Percentiles rank a stretch among this genome's conserved stretches.
Evolutionary conservation across 2,888 invertebrate genomes (phyloP).

Genomic region (Criorhina ranunculi): DNA sequence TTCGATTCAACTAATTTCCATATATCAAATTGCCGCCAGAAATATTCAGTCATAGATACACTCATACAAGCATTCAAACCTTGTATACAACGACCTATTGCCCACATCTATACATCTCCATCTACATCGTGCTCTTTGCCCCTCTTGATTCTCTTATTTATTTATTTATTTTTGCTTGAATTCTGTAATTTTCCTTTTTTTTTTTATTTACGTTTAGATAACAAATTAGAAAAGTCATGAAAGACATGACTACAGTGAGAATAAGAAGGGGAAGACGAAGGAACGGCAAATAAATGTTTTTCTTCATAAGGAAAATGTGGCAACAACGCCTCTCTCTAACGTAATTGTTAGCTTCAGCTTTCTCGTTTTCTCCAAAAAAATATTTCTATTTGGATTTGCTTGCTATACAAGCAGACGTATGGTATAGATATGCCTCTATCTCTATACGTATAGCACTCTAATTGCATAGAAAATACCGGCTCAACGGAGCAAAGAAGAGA

Average conservation of each 20-base stretch:
- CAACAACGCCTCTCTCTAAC: conserved; percentile 45
- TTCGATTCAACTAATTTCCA: conserved; percentile 18
- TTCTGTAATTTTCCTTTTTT: too few species aligned
- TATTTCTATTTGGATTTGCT: conserved; percentile 48
- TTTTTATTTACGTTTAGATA: conserved; percentile 51
- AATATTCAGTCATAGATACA: conserved; percentile 21
- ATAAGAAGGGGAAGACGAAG: conserved; percentile 7
- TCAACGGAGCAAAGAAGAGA: conserved; percentile 34
- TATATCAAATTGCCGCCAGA: conserved; percentile 42
- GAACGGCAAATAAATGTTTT: conserved; percentile 3
- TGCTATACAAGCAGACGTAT: conserved; percentile 35
- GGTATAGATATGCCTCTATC: not conserved
- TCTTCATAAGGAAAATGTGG: conserved; percentile 37
- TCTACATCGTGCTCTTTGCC: conserved; percentile 1
- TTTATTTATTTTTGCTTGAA: conserved; percentile 53
- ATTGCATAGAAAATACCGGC: conserved; percentile 60
- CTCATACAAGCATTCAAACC: not conserved
- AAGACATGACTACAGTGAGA: not conserved
- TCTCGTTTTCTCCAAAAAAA: conserved; percentile 53
- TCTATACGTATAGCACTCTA: conserved; percentile 31
- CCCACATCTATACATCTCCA: conserved; percentile 29
- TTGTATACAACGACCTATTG: conserved; percentile 10
- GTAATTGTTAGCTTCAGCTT: conserved; percentile 57
- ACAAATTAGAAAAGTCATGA: conserved; percentile 50
- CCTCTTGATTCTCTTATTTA: conserved; percentile 26